Conservation (phyloP, 2,888 invertebrate genomes). For the Sepiola atlantica region DNA sequence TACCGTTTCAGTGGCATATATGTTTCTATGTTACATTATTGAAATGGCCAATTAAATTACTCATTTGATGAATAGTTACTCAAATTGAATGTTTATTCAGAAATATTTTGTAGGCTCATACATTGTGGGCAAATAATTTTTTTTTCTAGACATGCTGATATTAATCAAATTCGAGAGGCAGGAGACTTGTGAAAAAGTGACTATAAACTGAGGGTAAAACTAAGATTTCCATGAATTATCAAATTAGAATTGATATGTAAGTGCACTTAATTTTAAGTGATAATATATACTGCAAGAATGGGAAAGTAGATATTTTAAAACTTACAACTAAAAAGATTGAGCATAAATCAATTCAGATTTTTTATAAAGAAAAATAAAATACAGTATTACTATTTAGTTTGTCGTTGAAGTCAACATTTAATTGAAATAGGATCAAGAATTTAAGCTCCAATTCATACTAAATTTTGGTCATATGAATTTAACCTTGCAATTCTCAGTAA, state of each 20-base stretch:
- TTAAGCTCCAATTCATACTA: not conserved
- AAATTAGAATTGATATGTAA: not conserved
- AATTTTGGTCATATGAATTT: not conserved
- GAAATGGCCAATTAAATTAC: too few species aligned
- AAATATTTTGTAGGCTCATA: not conserved
- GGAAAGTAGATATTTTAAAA: too few species aligned
- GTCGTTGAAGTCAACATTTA: too few species aligned
- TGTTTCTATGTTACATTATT: too few species aligned
- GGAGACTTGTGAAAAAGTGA: not conserved
- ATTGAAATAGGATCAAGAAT: too few species aligned
- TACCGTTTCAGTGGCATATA: too few species aligned
- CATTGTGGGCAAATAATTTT: not conserved
- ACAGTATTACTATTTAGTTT: not conserved
- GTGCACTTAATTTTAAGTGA: constrained; percentile 14
- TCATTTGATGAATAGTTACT: not conserved
- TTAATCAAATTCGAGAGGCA: not conserved
- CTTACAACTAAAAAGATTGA: not conserved
- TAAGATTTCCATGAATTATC: not conserved
- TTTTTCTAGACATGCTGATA: not conserved
- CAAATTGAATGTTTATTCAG: not conserved
- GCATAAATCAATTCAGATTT: not conserved
- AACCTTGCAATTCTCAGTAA: not conserved
- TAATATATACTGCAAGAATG: not conserved
- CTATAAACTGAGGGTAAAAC: not conserved
- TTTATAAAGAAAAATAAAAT: not conserved